These are phyloP conservation scores for Sebastes minor DNA, from an alignment of 2,797 vertebrate genomes.

Conservation along the genomic window DNA sequence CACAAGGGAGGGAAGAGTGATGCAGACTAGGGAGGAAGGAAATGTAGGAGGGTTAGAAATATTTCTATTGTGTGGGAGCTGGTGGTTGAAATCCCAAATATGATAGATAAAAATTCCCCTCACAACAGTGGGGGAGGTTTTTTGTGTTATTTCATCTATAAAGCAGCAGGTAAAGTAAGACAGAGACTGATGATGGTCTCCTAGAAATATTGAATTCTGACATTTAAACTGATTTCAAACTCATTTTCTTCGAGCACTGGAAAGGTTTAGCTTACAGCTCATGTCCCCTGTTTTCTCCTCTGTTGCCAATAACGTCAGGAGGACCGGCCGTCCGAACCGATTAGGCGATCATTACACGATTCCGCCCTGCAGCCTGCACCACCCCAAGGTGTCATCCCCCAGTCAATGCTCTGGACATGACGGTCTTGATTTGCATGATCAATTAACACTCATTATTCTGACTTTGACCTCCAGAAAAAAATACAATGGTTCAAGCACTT, in stretches of 20 bases:
- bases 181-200: slow-evolving; percentile 14
- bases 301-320: slow-evolving; percentile 12
- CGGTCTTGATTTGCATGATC: slow-evolving; percentile 44
- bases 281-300: slow-evolving; percentile 13
- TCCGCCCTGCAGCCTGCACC: not conserved
- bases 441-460: slow-evolving; percentile 47
- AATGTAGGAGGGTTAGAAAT: slow-evolving; percentile 17
- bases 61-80: slow-evolving; percentile 41
- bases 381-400: slow-evolving; percentile 24
- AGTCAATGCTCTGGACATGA: slow-evolving; percentile 23
- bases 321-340: slow-evolving; percentile 11
- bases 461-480: slow-evolving; percentile 41
- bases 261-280: slow-evolving; percentile 3
- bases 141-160: slow-evolving; percentile 24
- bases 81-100: slow-evolving; percentile 39
- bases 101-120: slow-evolving; percentile 26
- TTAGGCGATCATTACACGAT: slow-evolving; percentile 25
- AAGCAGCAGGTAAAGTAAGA: not conserved
- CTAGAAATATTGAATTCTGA: slow-evolving; percentile 12
- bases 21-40: slow-evolving; percentile 26
- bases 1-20: slow-evolving; percentile 27
- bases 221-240: slow-evolving; percentile 27
- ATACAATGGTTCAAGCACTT: not conserved
- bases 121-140: slow-evolving; percentile 5
- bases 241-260: not conserved